phyloP scores from a whole-genome alignment of 2,113 vertebrate species.

The Anas platyrhynchos region DNA sequence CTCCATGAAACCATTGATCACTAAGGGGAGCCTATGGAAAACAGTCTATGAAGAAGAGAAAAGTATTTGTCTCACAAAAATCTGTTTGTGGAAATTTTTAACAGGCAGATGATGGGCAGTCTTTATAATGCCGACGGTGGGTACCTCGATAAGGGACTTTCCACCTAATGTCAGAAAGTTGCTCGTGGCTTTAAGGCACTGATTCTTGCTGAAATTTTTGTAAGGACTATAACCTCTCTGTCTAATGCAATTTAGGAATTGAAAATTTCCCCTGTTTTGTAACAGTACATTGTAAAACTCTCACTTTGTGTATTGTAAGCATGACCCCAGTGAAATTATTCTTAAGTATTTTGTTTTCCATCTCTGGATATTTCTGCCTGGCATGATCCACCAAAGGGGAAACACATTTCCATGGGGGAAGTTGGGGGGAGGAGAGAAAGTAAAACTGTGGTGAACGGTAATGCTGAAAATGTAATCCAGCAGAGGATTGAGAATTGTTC shows the following conservation, averaged over 20 bases:
- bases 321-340: slow-evolving; percentile 58
- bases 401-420: slow-evolving; percentile 59
- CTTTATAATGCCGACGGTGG: neutral
- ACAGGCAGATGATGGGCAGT: neutral
- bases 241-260: slow-evolving; percentile 48
- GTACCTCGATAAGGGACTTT: neutral
- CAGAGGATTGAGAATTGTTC: slow-evolving; percentile 48
- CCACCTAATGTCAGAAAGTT: neutral
- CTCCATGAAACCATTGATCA: neutral
- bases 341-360: slow-evolving; percentile 43
- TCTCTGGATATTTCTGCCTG: slow-evolving; percentile 51
- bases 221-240: slow-evolving; percentile 50
- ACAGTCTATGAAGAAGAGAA: neutral
- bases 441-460: neutral
- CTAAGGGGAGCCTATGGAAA: neutral
- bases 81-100: neutral
- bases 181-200: neutral
- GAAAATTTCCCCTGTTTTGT: slow-evolving; percentile 37
- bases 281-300: slow-evolving; percentile 44
- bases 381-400: slow-evolving; percentile 8
- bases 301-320: slow-evolving; percentile 73
- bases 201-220: slow-evolving; percentile 64
- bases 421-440: neutral
- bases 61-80: neutral
- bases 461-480: slow-evolving; percentile 34